Conservation (phyloP, 2,797 vertebrate genomes). For the Crenuchus spilurus region DNA sequence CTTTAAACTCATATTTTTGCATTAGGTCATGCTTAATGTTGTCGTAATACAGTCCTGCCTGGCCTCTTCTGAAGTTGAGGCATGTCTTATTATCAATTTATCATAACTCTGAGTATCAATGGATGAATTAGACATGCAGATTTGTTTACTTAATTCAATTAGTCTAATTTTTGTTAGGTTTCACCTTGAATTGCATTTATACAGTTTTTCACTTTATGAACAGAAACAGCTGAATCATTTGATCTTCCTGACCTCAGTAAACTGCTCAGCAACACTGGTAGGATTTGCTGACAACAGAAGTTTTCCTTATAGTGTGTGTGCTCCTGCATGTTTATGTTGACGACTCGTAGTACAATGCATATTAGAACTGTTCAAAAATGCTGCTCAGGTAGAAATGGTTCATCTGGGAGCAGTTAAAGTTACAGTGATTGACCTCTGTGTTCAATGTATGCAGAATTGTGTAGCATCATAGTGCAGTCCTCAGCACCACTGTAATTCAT, state of each 20-base stretch:
- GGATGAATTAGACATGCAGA: not conserved
- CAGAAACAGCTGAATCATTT: conserved; percentile 9
- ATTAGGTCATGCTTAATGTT: no score
- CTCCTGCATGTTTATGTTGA: not conserved
- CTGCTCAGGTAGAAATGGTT: not conserved
- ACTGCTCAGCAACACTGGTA: conserved; percentile 11
- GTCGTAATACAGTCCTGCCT: no score
- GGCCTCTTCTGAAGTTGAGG: no score
- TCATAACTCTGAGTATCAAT: not conserved
- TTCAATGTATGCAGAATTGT: conserved; percentile 25
- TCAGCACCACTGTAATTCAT: conserved; percentile 54
- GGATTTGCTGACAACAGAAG: conserved; percentile 16
- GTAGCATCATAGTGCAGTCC: conserved; percentile 51
- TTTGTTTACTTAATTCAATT: not conserved
- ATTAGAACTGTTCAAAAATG: conserved; percentile 11
- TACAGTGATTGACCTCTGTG: conserved; percentile 26
- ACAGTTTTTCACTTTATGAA: not conserved
- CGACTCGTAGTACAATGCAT: not conserved
- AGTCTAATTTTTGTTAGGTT: not conserved
- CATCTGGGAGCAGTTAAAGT: conserved; percentile 25
- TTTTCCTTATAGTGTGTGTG: not conserved
- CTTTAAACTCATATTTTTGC: no score
- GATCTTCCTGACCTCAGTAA: conserved; percentile 17
- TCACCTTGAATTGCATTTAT: conserved; percentile 1
- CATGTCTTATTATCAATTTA: no score